Conservation (phyloP, 2,113 vertebrate genomes). For the Bubo scandiacus region DNA sequence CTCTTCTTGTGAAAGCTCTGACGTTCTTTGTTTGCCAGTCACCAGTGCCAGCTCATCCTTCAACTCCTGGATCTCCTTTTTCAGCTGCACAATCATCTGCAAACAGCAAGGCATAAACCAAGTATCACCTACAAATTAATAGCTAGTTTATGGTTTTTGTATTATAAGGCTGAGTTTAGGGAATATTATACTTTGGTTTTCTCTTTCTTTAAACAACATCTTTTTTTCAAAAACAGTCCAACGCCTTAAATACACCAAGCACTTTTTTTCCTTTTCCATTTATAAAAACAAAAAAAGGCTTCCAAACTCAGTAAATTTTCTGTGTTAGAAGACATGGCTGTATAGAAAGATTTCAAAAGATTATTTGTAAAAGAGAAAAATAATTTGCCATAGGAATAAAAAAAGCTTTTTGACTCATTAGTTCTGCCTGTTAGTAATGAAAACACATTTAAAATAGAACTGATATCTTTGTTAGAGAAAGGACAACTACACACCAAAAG, state of each 20-base stretch:
- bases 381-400: neutral
- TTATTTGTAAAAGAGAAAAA: neutral
- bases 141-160: neutral
- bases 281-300: neutral
- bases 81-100: conserved; percentile 85
- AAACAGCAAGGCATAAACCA: conserved; percentile 37
- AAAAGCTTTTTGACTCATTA: neutral
- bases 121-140: neutral
- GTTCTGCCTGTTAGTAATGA: neutral
- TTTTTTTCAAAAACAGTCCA: neutral
- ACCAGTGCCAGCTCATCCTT: conserved; percentile 86
- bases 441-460: neutral
- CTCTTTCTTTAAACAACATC: neutral
- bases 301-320: neutral
- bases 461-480: neutral
- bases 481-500: neutral
- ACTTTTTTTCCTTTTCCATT: neutral
- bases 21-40: conserved; percentile 81
- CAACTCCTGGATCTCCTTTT: conserved; percentile 85
- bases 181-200: neutral
- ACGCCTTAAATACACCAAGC: neutral
- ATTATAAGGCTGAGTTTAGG: neutral
- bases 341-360: neutral
- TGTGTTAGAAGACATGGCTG: neutral
- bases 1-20: conserved; percentile 83